Percentiles rank a stretch among this genome's conserved stretches.
Evolutionary conservation across 1,140 invertebrate species (phyloP).

Genomic region (Drosophila albomicans): DNA sequence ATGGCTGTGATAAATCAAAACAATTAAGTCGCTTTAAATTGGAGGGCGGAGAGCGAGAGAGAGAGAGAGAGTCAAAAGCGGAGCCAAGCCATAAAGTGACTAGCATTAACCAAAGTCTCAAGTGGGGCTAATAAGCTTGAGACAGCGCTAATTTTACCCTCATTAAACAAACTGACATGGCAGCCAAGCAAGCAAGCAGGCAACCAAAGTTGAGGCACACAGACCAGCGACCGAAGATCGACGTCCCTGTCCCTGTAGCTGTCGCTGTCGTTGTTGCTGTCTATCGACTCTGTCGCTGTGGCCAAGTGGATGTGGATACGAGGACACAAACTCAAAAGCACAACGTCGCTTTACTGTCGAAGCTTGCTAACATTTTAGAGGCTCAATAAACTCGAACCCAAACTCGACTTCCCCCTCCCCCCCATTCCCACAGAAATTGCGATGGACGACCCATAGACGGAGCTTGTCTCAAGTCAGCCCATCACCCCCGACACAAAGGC

Average conservation of each 20-base stretch:
- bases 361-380: constrained; percentile 69
- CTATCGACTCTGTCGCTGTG: neutral
- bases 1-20: constrained; percentile 73
- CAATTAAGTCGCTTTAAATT: constrained; percentile 80
- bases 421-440: neutral
- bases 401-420: neutral
- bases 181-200: constrained; percentile 43
- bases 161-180: constrained; percentile 83
- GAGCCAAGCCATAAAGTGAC: constrained; percentile 70
- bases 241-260: neutral
- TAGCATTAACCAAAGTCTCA: constrained; percentile 80
- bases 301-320: neutral
- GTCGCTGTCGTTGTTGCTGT: constrained; percentile 18
- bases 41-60: neutral
- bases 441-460: constrained; percentile 42
- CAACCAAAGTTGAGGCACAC: constrained; percentile 37
- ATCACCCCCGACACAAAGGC: constrained; percentile 22
- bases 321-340: constrained; percentile 26
- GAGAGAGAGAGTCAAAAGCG: constrained; percentile 41
- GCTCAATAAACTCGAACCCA: constrained; percentile 76
- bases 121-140: constrained; percentile 82
- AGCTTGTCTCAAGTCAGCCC: constrained; percentile 20
- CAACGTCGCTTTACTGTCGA: constrained; percentile 19
- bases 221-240: constrained; percentile 14
- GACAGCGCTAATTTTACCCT: constrained; percentile 83